Evolutionary conservation across 2,888 invertebrate species (phyloP), one percentile per base, ranked within the genome.

Genomic region (Phortica okadai): DNA sequence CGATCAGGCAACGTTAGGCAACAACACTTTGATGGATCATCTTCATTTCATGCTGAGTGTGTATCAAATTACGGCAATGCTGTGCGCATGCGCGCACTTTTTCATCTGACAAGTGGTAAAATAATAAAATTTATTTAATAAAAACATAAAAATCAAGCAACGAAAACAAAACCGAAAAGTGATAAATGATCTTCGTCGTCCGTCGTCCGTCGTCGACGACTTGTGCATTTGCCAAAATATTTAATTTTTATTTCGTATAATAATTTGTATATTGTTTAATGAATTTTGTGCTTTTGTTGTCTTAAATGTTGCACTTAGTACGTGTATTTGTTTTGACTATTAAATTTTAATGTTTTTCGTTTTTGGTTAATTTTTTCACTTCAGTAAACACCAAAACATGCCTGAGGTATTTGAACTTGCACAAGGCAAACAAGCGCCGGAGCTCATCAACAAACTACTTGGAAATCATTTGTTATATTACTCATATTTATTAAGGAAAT

Each of bases 141-240:
- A 69, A 21, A 45, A 69, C n/a, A 69, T 21, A 45, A 10, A 45
- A 69, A 45, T 45, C 44, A 21, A 21, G 2, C 44, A 69, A n/a
- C 16, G 45, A 69, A 21, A 83, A 83, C 76, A 83, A 83, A 81
- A 73, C 8, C n/a, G 11, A 44, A 16, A 74, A 77, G 72, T 80
- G 73, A 74, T 78, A 80, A 67, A 64, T 85, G 85, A 85, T 85
- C 82, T 5, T 33, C 33, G 1, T 33, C 33, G 33, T 33, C 33
- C 33, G 33, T 33, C 33, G 2, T 33, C 3, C 33, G 33, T 33
- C 4, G 33, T 33, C 50, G 50, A 50, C 50, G 14, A 50, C 50
- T 84, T 85, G 80, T 85, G 85, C 88, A 85, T 79, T 84, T 84
- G 73, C 54, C 69, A 74, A 79, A 79, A 77, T 78, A 81, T 80